These are phyloP conservation scores for Manduca sexta DNA, from an alignment of 1,140 invertebrate species.

Conservation along the genomic window DNA sequence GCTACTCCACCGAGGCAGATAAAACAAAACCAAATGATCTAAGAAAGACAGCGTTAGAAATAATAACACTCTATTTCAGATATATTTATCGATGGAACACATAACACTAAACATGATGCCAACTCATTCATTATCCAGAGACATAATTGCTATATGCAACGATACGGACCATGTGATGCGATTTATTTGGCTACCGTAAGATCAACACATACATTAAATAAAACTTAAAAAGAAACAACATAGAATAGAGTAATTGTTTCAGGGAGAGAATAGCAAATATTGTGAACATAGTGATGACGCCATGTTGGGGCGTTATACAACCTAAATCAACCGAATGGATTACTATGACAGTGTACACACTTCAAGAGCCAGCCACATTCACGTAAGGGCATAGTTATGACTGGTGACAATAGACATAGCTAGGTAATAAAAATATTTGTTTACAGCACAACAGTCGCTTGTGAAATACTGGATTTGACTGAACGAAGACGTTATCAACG, in stretches of 20 bases:
- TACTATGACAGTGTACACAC: constrained; percentile 58
- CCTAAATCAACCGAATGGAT: constrained; percentile 53
- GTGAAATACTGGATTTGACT: constrained; percentile 59
- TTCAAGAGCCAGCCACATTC: constrained; percentile 61
- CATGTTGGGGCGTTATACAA: constrained; percentile 60
- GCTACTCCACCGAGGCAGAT: no score
- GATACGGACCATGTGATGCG: constrained; percentile 50
- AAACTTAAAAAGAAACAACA: no score
- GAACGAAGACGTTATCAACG: constrained; percentile 44
- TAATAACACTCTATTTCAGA: constrained; percentile 20
- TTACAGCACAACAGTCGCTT: constrained; percentile 49
- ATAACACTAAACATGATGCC: constrained; percentile 50
- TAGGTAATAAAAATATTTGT: no score
- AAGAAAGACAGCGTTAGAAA: background rate
- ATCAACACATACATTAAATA: no score
- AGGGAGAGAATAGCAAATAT: constrained; percentile 64
- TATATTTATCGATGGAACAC: constrained; percentile 56
- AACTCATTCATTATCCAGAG: constrained; percentile 54
- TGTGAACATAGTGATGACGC: constrained; percentile 59
- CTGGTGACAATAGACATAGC: background rate
- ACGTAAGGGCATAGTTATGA: constrained; percentile 33
- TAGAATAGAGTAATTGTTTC: constrained; percentile 15
- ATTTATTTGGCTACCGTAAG: constrained; percentile 68
- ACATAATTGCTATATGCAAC: constrained; percentile 54
- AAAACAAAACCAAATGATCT: no score